Conservation (phyloP, 2,113 vertebrate genomes). For the Danionella cerebrum region DNA sequence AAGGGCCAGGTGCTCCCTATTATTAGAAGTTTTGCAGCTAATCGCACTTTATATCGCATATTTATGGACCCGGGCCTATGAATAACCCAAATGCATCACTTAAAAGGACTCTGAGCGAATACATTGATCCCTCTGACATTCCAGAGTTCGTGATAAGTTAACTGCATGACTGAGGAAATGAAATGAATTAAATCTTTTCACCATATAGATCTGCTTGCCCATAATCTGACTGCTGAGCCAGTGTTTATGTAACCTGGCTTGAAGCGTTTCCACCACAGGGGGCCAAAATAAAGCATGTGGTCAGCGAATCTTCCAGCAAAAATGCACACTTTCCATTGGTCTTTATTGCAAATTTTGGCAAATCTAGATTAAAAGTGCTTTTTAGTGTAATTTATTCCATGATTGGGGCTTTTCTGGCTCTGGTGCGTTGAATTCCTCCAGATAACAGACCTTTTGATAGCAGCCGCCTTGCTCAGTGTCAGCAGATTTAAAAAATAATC, state of each 20-base stretch:
- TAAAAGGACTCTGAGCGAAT: slow-evolving; percentile 52
- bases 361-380: neutral
- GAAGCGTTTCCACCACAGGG: neutral
- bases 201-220: neutral
- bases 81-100: slow-evolving; percentile 53
- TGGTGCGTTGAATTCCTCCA: neutral
- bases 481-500: neutral
- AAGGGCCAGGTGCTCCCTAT: slow-evolving; percentile 62
- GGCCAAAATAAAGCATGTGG: neutral
- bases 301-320: neutral
- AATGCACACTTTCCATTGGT: neutral
- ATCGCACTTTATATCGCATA: slow-evolving; percentile 30
- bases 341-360: neutral
- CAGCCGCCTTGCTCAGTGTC: neutral
- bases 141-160: slow-evolving; percentile 58
- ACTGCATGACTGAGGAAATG: slow-evolving; percentile 57
- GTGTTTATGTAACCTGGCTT: neutral
- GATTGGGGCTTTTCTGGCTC: neutral
- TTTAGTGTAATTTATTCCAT: neutral
- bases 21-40: slow-evolving; percentile 45
- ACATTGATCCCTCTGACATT: slow-evolving; percentile 51
- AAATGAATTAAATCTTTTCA: neutral
- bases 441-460: neutral
- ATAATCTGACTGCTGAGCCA: neutral
- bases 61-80: slow-evolving; percentile 28